Evolutionary conservation across 2,797 vertebrate genomes (phyloP).

Genomic region (Smutsia temminckii): DNA sequence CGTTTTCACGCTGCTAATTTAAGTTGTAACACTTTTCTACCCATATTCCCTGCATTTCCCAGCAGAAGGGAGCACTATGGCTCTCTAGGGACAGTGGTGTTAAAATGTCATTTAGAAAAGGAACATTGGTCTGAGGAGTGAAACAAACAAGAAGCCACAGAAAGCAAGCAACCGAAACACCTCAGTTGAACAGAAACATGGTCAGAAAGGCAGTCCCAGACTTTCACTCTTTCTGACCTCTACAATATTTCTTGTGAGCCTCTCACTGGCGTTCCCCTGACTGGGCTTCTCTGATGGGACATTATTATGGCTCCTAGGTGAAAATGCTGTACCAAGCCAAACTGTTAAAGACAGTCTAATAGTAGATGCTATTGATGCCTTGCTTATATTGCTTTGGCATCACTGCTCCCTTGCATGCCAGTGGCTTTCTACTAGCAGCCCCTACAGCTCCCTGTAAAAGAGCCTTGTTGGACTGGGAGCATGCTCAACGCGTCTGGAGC

Average conservation of each 20-base stretch:
- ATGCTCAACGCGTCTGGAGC: neutral
- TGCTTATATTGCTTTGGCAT: neutral
- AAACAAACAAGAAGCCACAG: neutral
- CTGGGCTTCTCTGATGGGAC: neutral
- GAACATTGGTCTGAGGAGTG: neutral
- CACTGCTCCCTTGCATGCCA: neutral
- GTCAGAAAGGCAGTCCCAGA: neutral
- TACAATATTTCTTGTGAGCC: neutral
- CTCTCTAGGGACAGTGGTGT: neutral
- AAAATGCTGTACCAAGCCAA: neutral
- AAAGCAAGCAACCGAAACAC: neutral
- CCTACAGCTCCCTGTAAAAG: neutral
- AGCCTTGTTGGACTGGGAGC: neutral
- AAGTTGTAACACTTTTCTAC: neutral
- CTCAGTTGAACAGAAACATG: neutral
- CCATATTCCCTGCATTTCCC: neutral
- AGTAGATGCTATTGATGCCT: neutral
- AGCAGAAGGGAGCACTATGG: neutral
- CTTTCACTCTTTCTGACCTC: neutral
- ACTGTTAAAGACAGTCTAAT: neutral
- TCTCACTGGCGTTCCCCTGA: neutral
- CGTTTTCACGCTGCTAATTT: slow-evolving; percentile 4
- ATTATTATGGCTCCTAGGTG: neutral
- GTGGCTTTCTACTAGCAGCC: neutral
- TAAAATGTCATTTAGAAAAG: slow-evolving; percentile 52